A percentile compares a stretch with the other conserved stretches of the same genome.
phyloP scores from a whole-genome alignment of 1,140 invertebrate species.

The Hesperophylax magnus region DNA sequence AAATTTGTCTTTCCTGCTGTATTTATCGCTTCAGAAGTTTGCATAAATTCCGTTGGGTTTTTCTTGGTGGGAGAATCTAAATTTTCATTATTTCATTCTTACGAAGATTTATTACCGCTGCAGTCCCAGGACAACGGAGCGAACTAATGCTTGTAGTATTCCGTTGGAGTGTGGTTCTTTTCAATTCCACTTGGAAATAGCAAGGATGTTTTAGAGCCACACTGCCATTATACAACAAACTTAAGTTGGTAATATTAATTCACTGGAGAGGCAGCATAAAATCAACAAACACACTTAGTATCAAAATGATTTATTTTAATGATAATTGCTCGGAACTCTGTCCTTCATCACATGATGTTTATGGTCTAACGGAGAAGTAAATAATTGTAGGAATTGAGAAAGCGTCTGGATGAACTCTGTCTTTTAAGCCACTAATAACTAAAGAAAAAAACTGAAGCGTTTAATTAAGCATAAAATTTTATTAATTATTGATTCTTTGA shows the following conservation, averaged over 20 bases:
- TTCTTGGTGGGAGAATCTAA: neutral
- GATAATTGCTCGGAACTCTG: neutral
- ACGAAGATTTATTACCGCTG: constrained; percentile 15
- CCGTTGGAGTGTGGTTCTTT: constrained; percentile 6
- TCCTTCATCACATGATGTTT: too few relatives aligned
- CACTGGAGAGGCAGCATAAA: neutral
- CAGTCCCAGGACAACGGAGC: neutral
- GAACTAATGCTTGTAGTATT: neutral
- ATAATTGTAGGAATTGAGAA: too few relatives aligned
- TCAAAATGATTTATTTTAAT: neutral
- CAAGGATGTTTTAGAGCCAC: neutral
- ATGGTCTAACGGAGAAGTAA: too few relatives aligned
- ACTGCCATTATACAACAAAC: neutral
- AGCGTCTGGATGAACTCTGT: too few relatives aligned
- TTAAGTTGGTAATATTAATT: neutral
- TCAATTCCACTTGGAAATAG: constrained; percentile 8
- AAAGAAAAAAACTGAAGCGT: too few relatives aligned
- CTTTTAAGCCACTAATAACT: too few relatives aligned
- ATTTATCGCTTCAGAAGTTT: too few relatives aligned
- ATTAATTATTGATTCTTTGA: too few relatives aligned
- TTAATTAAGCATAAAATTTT: too few relatives aligned
- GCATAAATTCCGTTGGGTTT: too few relatives aligned
- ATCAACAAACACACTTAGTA: neutral
- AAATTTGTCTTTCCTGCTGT: too few relatives aligned
- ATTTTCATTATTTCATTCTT: neutral